Base-by-base conservation (phyloP, 2,797 vertebrate species). In the Tapera naevia region DNA sequence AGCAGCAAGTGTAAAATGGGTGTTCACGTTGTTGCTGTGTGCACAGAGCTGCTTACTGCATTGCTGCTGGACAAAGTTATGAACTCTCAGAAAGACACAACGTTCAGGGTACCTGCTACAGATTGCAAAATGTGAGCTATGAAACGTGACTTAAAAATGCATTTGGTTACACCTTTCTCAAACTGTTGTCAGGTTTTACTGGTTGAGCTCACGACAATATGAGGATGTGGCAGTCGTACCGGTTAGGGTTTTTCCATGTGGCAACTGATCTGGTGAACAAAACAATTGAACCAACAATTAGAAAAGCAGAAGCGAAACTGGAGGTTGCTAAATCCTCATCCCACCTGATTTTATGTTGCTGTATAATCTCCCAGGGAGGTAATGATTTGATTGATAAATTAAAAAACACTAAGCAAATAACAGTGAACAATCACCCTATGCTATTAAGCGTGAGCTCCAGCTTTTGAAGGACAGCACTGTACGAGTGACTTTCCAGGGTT, bases 21-120 rank as follows among this genome's bases (percentile, higher is more conserved):
- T 57, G 2, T 23, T 75, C 66, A 0, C 21, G 0, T n/a, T 43
- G 17, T 1, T 61, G 27, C 17, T 12, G 10, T 33, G 37, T 51
- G 57, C 43, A 37, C 14, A 13, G 57, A 46, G 33, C 5, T 75
- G 24, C 81, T 89, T 7, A 0, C 30, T 24, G n/a, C 6, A 1
- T 21, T 72, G 33, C 61, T 87, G 32, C 53, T 88, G 75, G 28
- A 54, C n/a, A 75, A 60, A 76, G 25, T 21, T 54, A 24, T 8
- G 30, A 71, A 28, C 46, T 70, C 35, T 27, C 24, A 19, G 62
- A 23, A 41, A 27, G 67, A 11, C 5, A 14, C 2, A 5, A 16
- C 11, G 10, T 60, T 72, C 24, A 25, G 54, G 56, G 25, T 64
- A 4, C 21, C 64, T 48, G 56, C 60, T 66, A 4, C 25, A 12